These are phyloP conservation scores for Aviceda subcristata DNA, from an alignment of 2,113 vertebrate genomes.

Conservation along the genomic window DNA sequence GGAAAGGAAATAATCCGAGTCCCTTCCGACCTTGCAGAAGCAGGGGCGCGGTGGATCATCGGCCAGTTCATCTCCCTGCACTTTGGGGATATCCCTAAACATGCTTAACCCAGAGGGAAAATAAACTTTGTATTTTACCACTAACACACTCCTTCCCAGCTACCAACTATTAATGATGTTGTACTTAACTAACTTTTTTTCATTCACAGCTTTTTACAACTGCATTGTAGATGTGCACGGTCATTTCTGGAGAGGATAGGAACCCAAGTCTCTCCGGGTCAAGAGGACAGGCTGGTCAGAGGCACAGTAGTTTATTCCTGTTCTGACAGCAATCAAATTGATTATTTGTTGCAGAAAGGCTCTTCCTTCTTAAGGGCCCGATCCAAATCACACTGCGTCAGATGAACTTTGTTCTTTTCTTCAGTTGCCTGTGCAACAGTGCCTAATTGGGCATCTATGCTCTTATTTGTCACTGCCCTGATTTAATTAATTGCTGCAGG, in stretches of 20 bases:
- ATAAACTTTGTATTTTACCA: background rate
- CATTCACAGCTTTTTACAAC: background rate
- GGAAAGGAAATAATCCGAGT: background rate
- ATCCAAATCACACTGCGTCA: background rate
- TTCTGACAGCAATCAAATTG: background rate
- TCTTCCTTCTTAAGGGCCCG: background rate
- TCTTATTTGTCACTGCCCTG: background rate
- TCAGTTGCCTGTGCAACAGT: background rate
- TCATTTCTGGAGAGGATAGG: background rate
- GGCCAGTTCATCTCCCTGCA: background rate
- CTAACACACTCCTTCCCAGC: background rate
- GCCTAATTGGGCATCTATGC: background rate
- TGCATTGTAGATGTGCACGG: background rate
- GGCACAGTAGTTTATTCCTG: background rate
- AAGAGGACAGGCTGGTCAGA: background rate
- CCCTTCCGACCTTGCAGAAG: background rate
- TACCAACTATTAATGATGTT: background rate
- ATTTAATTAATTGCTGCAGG: background rate
- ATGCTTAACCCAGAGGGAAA: background rate
- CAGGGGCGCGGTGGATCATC: background rate
- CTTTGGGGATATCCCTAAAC: background rate
- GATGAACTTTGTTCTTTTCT: background rate
- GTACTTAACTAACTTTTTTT: background rate
- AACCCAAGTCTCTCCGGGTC: background rate
- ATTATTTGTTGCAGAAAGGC: background rate